Conservation (phyloP, 2,797 vertebrate species). For the Oryzias dopingdopingensis region DNA sequence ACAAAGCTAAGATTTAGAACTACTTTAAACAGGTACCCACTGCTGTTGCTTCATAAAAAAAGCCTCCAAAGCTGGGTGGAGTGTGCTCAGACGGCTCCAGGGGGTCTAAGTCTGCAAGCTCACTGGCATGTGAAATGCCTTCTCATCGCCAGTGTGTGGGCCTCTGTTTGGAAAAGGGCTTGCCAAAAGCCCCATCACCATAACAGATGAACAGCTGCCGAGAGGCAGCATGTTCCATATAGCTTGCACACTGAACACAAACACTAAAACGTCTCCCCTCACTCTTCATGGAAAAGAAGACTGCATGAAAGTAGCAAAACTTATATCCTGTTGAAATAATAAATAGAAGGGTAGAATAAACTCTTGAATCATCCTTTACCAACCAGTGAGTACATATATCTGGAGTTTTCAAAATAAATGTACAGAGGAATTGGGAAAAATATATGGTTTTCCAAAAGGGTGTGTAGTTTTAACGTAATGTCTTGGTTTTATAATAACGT, state of each 20-base stretch:
- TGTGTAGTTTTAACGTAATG: conserved; percentile 15
- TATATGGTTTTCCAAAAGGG: background rate
- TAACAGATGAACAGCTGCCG: conserved; percentile 63
- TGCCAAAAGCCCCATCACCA: conserved; percentile 61
- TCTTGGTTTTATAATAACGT: conserved; percentile 1
- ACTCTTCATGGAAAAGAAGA: conserved; percentile 16
- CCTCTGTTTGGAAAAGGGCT: conserved; percentile 66
- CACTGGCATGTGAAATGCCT: conserved; percentile 63
- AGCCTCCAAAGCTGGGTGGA: conserved; percentile 47
- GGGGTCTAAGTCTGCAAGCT: conserved; percentile 57
- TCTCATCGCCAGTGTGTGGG: conserved; percentile 54
- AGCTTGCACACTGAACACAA: conserved; percentile 28
- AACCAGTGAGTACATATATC: conserved; percentile 1
- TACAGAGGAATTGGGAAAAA: conserved; percentile 8
- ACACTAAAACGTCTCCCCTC: conserved; percentile 19
- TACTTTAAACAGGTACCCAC: conserved; percentile 33
- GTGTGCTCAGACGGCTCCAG: conserved; percentile 50
- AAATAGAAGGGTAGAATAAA: conserved; percentile 17
- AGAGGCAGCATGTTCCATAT: conserved; percentile 48
- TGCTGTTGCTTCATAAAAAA: conserved; percentile 26
- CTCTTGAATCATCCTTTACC: conserved; percentile 12
- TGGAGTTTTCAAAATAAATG: conserved; percentile 10
- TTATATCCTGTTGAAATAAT: conserved; percentile 16
- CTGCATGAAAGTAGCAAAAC: conserved; percentile 4
- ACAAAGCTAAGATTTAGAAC: conserved; percentile 3